phyloP scores from a whole-genome alignment of 2,888 invertebrate species.

The Leptinotarsa tumamoca region DNA sequence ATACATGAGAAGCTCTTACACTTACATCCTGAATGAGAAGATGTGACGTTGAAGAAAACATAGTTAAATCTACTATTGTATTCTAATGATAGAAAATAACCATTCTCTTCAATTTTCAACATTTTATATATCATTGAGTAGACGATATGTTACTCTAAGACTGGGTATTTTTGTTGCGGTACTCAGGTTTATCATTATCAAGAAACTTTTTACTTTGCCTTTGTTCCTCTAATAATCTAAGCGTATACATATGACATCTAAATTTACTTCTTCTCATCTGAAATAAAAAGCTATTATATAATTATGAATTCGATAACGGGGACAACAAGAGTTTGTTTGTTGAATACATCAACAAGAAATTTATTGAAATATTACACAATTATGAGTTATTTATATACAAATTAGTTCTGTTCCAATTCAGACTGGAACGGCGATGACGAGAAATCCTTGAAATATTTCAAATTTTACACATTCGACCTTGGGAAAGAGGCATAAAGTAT shows the following conservation, averaged over 20 bases:
- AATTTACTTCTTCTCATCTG: no score
- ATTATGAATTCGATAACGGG: neutral
- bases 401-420: slow-evolving; percentile 5
- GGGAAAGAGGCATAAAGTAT: neutral
- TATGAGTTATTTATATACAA: neutral
- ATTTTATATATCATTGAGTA: neutral
- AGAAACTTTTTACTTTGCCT: no score
- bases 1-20: slow-evolving; percentile 5
- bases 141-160: no score
- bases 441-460: neutral
- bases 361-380: neutral
- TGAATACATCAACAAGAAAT: neutral
- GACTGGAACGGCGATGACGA: neutral
- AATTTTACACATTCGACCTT: neutral
- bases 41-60: slow-evolving; percentile 1
- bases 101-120: neutral
- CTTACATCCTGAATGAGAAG: neutral
- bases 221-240: no score
- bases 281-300: neutral
- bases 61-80: neutral
- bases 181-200: no score
- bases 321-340: neutral
- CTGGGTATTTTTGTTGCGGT: no score
- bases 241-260: no score
- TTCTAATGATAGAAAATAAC: neutral